A percentile compares a stretch with the other conserved stretches of the same genome.
These are phyloP conservation scores for Mylabris phalerata DNA, from an alignment of 1,140 invertebrate species.

Conservation along the genomic window DNA sequence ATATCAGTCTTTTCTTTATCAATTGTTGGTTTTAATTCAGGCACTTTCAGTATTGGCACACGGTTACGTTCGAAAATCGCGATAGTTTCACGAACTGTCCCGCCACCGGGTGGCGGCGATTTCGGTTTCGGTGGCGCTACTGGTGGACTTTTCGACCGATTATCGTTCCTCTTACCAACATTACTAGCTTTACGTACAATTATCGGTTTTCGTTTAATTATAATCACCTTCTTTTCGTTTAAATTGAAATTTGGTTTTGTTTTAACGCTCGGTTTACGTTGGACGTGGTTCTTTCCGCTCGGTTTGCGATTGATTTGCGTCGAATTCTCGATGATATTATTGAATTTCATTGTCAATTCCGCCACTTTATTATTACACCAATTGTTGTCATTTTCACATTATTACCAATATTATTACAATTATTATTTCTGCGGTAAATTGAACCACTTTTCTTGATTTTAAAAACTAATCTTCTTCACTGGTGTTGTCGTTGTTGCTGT, in stretches of 20 bases:
- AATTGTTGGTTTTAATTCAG: slow-evolving; percentile 17
- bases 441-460: slow-evolving; percentile 34
- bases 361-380: slow-evolving; percentile 46
- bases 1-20: slow-evolving; percentile 20
- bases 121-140: slow-evolving; percentile 35
- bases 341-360: slow-evolving; percentile 50
- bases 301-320: slow-evolving; percentile 23
- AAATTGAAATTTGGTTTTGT: slow-evolving; percentile 19
- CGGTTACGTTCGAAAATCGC: slow-evolving; percentile 42
- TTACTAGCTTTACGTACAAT: slow-evolving; percentile 16
- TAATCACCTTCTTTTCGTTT: slow-evolving; percentile 17
- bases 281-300: slow-evolving; percentile 27
- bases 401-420: neutral
- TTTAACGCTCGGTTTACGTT: slow-evolving; percentile 29
- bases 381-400: neutral
- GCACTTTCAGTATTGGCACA: slow-evolving; percentile 40
- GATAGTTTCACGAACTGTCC: slow-evolving; percentile 41
- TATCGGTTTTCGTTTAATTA: slow-evolving; percentile 18
- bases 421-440: slow-evolving; percentile 20
- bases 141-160: slow-evolving; percentile 31
- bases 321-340: slow-evolving; percentile 42
- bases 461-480: slow-evolving; percentile 35
- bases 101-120: slow-evolving; percentile 22
- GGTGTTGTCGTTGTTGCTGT: slow-evolving; percentile 6
- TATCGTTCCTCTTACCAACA: slow-evolving; percentile 35